These are phyloP conservation scores for Platalea minor DNA, from an alignment of 2,797 vertebrate genomes.

Conservation along the genomic window DNA sequence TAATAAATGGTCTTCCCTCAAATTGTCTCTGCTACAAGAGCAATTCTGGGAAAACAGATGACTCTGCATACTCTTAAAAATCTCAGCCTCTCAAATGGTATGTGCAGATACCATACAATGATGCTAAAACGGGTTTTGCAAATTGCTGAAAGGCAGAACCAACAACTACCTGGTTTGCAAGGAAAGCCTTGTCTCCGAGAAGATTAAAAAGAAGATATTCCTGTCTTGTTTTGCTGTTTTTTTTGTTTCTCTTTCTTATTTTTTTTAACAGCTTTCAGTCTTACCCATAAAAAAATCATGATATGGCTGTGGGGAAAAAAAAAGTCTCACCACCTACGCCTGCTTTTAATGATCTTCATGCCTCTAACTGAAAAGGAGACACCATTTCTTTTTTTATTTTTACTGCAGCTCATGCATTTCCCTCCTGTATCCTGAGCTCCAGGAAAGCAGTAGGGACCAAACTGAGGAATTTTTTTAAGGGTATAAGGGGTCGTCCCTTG, in stretches of 20 bases:
- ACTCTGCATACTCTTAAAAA: constrained; percentile 14
- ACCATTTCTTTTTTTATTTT: not conserved
- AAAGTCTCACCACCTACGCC: not conserved
- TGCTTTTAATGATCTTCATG: not conserved
- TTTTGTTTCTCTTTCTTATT: not conserved
- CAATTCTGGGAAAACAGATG: constrained; percentile 18
- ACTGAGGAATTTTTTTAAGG: not conserved
- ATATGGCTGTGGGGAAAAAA: not conserved
- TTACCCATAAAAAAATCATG: not conserved
- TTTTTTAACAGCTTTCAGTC: not conserved
- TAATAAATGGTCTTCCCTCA: constrained; percentile 25
- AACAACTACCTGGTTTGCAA: not conserved
- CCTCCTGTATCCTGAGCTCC: not conserved
- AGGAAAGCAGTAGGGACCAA: not conserved
- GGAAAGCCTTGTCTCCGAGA: not conserved
- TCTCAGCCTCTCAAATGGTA: not conserved
- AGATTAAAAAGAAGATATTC: not conserved
- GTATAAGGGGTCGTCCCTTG: not conserved
- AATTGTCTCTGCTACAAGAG: not conserved
- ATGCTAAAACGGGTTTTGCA: constrained; percentile 3
- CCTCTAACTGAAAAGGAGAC: not conserved
- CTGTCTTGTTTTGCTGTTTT: not conserved
- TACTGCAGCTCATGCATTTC: not conserved
- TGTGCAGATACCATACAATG: not conserved
- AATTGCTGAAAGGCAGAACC: constrained; percentile 8